These are phyloP conservation scores for Pharmacophagus antenor DNA, from an alignment of 2,888 invertebrate genomes.

Conservation along the genomic window DNA sequence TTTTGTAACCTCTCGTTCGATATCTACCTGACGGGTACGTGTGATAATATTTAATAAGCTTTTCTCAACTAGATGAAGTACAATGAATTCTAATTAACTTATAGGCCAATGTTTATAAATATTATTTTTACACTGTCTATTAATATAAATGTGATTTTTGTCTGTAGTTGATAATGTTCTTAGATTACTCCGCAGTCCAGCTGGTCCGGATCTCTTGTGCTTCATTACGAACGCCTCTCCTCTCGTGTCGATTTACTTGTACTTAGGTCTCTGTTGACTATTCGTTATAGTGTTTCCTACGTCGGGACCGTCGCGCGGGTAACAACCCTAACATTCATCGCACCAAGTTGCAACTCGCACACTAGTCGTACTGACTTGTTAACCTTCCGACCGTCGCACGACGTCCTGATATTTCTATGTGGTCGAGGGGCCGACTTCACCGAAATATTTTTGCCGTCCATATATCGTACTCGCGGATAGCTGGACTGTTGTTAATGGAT, in stretches of 20 bases:
- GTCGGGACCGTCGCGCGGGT: neutral
- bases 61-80: constrained; percentile 74
- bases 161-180: constrained; percentile 62
- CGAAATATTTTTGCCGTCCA: constrained; percentile 78
- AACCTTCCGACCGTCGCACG: constrained; percentile 17
- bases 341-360: constrained; percentile 8
- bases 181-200: constrained; percentile 65
- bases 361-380: constrained; percentile 2
- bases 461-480: constrained; percentile 54
- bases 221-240: constrained; percentile 20
- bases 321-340: constrained; percentile 2
- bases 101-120: constrained; percentile 77
- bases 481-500: constrained; percentile 60
- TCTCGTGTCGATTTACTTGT: constrained; percentile 15
- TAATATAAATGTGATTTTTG: constrained; percentile 72
- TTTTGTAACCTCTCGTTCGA: constrained; percentile 69
- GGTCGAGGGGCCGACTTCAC: constrained; percentile 41
- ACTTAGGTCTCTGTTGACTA: neutral
- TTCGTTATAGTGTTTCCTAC: neutral
- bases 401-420: neutral
- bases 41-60: constrained; percentile 80
- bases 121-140: constrained; percentile 80
- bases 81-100: constrained; percentile 72
- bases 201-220: constrained; percentile 39
- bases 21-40: constrained; percentile 73